A percentile compares a stretch with the other conserved stretches of the same genome.
Evolutionary conservation across 2,888 invertebrate species (phyloP).

Genomic region (Pseudeuparius sepicola): DNA sequence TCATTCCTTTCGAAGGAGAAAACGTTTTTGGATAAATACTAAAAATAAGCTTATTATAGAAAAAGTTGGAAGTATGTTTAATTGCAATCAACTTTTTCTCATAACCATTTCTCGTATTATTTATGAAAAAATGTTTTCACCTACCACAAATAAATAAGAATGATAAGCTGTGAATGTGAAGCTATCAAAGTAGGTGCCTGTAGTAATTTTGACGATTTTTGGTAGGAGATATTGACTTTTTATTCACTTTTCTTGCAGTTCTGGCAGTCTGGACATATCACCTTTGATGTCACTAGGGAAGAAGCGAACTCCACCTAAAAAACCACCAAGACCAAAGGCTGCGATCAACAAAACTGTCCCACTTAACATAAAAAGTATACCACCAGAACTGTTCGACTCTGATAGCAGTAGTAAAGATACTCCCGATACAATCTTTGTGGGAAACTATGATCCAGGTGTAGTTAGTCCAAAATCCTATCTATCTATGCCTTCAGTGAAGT

Average conservation of each 20-base stretch:
- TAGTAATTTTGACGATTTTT: too few relatives aligned
- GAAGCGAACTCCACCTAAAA: conserved; percentile 30
- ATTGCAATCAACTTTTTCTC: too few relatives aligned
- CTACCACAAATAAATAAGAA: too few relatives aligned
- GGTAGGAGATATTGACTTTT: too few relatives aligned
- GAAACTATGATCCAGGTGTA: conserved; percentile 33
- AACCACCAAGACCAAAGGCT: conserved; percentile 32
- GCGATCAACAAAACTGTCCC: conserved; percentile 36
- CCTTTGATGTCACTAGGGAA: conserved; percentile 34
- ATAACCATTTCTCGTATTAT: too few relatives aligned
- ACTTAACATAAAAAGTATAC: conserved; percentile 25
- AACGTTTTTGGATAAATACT: too few relatives aligned
- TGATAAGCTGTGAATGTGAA: too few relatives aligned
- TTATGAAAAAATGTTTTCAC: too few relatives aligned
- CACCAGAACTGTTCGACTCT: conserved; percentile 31
- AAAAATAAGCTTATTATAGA: too few relatives aligned
- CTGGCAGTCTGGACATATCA: conserved; percentile 36
- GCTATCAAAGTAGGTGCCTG: too few relatives aligned
- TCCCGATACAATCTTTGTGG: conserved; percentile 24
- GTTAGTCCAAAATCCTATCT: conserved; percentile 63
- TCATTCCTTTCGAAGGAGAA: too few relatives aligned
- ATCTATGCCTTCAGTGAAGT: conserved; percentile 77
- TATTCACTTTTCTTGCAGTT: conserved; percentile 24
- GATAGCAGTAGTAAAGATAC: conserved; percentile 33
- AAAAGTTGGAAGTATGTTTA: too few relatives aligned